Conservation (phyloP, 2,113 vertebrate genomes). For the Crocuta crocuta region DNA sequence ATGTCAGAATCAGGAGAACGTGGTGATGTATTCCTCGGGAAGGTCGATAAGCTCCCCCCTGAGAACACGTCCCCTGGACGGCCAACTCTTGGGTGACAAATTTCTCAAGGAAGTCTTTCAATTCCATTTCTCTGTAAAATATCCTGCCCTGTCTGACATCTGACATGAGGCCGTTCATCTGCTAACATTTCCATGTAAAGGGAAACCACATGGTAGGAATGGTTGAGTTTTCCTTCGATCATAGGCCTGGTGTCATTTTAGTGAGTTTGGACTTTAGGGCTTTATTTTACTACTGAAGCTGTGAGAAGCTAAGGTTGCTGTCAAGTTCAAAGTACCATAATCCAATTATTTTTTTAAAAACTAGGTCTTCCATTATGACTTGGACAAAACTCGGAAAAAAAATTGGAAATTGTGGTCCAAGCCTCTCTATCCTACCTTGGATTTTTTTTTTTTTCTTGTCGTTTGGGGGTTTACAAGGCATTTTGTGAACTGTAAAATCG, state of each 20-base stretch:
- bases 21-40: neutral
- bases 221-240: neutral
- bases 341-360: conserved; percentile 36
- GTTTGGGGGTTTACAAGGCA: neutral
- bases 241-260: neutral
- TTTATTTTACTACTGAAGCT: conserved; percentile 12
- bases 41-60: neutral
- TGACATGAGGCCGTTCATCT: neutral
- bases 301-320: conserved; percentile 1
- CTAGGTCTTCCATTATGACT: conserved; percentile 1
- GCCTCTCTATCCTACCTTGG: neutral
- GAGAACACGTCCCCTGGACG: neutral
- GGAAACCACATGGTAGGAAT: conserved; percentile 9
- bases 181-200: neutral
- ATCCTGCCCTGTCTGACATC: neutral
- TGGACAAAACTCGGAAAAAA: neutral
- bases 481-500: conserved; percentile 48
- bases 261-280: neutral
- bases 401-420: neutral
- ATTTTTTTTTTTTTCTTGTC: neutral
- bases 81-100: conserved; percentile 33
- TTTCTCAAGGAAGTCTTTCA: conserved; percentile 58
- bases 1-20: conserved; percentile 64
- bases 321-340: conserved; percentile 13
- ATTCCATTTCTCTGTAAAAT: conserved; percentile 46